Base-by-base conservation (phyloP, 2,888 invertebrate genomes). In the Lepidochitona cinerea region DNA sequence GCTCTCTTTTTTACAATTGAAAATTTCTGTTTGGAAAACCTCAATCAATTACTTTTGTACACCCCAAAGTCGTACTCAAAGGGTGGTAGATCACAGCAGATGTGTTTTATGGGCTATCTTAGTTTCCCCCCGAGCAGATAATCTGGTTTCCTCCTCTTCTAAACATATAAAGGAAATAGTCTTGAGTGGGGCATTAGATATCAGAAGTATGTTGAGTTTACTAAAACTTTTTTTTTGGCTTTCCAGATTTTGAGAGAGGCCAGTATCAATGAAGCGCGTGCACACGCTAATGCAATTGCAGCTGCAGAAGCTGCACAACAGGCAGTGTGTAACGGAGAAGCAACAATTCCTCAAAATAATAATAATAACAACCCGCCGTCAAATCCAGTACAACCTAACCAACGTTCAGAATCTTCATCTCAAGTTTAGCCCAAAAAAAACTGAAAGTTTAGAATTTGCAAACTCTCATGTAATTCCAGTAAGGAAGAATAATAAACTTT, bases 241-340 rank as follows among this genome's bases (percentile, higher is more conserved):
- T 76, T 75, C 0, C 80, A 85, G 85, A 79, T 85, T 54, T 76
- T 85, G 71, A 78, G 82, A 68, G 83, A 83, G 70, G 85, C 85
- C 52, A 85, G 84, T 76, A 76, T 79, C n/a, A 77, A 68, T 41
- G 70, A 78, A 33, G 77, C 82, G n/a, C 77, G 78, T n/a, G 79
- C 23, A 70, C 77, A 37, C 75, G 49, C 82, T 0, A 77, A 79
- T 26, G 73, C 68, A 64, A 76, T 79, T 36, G 74, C 77, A 33
- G 72, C 77, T 32, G 79, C 65, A 29, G 82, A 82, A 65, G 78
- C 75, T 68, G 79, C 80, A 68, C 78, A 75, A 65, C 76, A 75
- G 35, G 75, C 18, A 4, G 7, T 49, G n/a, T 49, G 49, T 23
- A 49, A 49, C 49, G 49, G 49, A 7, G 49, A 23, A 4, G 49